Conservation (phyloP, 2,113 vertebrate genomes). For the Turnix velox region DNA sequence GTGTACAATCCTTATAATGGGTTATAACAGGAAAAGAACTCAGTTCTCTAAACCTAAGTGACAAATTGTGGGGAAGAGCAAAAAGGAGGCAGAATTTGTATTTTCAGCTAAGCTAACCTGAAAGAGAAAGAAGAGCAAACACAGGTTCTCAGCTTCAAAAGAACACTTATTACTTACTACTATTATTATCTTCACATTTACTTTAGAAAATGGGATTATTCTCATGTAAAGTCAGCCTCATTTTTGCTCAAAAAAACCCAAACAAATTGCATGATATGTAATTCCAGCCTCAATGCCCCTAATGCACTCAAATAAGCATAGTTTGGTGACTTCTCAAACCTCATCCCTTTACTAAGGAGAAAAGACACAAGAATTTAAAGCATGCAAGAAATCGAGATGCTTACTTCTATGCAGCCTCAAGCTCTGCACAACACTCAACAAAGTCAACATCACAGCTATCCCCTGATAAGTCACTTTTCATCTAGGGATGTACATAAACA, state of each 20-base stretch:
- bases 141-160: background rate
- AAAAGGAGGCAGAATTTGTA: background rate
- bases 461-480: background rate
- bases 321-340: background rate
- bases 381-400: background rate
- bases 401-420: background rate
- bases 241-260: background rate
- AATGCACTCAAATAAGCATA: background rate
- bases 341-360: background rate
- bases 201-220: background rate
- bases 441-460: background rate
- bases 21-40: background rate
- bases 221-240: background rate
- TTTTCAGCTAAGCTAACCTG: background rate
- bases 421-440: background rate
- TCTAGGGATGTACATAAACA: background rate
- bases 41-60: background rate
- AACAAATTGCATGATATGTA: background rate
- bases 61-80: background rate
- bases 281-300: accelerated
- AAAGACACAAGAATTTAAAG: background rate
- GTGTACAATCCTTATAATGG: background rate
- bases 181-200: accelerated
- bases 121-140: background rate
- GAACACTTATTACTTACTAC: too few species aligned